Base-by-base conservation (phyloP, 2,113 vertebrate genomes). In the Chloropsis cyanopogon region DNA sequence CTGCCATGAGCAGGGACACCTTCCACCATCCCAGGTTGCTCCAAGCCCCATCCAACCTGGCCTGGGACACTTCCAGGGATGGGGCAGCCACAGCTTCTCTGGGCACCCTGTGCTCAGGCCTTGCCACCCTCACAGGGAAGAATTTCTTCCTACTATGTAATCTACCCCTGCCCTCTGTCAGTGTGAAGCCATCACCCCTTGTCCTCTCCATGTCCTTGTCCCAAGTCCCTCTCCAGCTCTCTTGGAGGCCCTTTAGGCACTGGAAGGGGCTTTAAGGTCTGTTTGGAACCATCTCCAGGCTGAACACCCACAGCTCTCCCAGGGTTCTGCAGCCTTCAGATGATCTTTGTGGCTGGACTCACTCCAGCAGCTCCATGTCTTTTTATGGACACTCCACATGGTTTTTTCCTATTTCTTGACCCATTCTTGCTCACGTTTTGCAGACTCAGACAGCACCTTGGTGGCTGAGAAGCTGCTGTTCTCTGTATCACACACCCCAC, bases 1-100 rank as follows among this genome's bases (percentile, higher is more conserved):
- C 29, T 76, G 60, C 11, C 52, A 29, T 20, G 33, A 14, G 29
- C 47, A 76, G 10, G 47, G 79, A 47, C 24, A 41, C 2, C 7
- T 69, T 23, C 14, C 54, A 54, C 54, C 54, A 1, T 1, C 11
- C 29, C 54, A 82, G 21, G 7, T 1, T 35, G 17, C 25, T 82
- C 54, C 47, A 68, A 82, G 5, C 14, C 8, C 8, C 0, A 0
- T 56, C 56, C 49, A 42, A 0, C 17, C 14, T 49, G 54, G 47
- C 10, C 18, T 54, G 3, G 47, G 11, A 54, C 41, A 54, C 14
- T 61, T 26, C 61, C 47, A 82, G 54, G n/a, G 56, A 21, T 63
- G 41, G 16, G 3, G 3, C 47, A 54, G 19, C 8, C 47, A 25
- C 41, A 70, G 49, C n/a, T 79, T 4, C 56, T n/a, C 41, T 61